These are phyloP conservation scores for Oreochromis grahami DNA, from an alignment of 2,797 vertebrate genomes.

Conservation along the genomic window DNA sequence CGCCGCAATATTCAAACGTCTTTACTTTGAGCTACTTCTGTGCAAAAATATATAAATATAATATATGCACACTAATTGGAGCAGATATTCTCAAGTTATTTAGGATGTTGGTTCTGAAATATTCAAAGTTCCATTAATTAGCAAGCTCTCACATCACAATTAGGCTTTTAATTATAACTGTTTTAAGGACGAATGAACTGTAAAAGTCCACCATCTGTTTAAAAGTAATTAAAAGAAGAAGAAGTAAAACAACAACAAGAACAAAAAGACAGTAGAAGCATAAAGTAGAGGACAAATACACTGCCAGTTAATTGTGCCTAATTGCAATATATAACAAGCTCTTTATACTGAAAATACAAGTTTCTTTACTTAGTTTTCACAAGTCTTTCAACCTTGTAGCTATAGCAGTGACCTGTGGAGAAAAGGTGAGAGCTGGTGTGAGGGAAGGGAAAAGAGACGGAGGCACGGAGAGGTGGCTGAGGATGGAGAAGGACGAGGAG, in stretches of 20 bases:
- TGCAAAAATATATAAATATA: neutral
- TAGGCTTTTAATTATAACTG: neutral
- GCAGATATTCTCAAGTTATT: neutral
- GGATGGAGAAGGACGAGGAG: slow-evolving; percentile 42
- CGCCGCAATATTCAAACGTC: neutral
- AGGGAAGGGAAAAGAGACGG: slow-evolving; percentile 28
- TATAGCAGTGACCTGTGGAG: slow-evolving; percentile 26
- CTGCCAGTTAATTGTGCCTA: neutral
- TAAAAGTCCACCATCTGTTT: neutral
- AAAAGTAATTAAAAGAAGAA: neutral
- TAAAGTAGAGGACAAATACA: neutral
- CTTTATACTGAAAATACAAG: neutral
- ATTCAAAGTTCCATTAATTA: neutral
- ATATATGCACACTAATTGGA: neutral
- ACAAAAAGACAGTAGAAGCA: neutral
- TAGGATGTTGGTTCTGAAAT: neutral
- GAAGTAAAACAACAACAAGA: neutral
- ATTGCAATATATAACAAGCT: neutral
- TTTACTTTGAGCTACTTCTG: neutral
- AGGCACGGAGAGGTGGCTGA: slow-evolving; percentile 47
- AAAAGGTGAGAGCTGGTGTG: slow-evolving; percentile 20
- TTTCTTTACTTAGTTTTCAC: neutral
- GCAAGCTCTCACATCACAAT: neutral
- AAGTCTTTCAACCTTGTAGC: slow-evolving; percentile 5
- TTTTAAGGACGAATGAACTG: neutral